phyloP scores from a whole-genome alignment of 2,797 vertebrate genomes.

The Amniataba percoides region DNA sequence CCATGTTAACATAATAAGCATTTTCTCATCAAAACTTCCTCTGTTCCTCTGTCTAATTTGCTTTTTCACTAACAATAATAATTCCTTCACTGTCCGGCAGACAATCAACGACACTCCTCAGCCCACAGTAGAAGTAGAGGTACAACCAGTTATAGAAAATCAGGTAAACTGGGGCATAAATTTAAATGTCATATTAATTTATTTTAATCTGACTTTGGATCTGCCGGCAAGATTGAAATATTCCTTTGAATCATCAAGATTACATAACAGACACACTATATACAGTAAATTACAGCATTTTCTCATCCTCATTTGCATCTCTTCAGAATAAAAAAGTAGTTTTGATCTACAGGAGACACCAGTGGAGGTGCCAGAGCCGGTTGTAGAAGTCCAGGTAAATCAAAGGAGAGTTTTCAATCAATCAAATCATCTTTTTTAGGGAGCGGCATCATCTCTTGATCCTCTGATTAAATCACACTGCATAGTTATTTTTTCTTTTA shows the following conservation, averaged over 20 bases:
- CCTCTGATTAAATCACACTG: slow-evolving; percentile 18
- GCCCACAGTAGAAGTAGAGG: slow-evolving; percentile 48
- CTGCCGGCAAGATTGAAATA: not conserved
- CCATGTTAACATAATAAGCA: slow-evolving; percentile 30
- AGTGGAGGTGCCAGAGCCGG: slow-evolving; percentile 43
- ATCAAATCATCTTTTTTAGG: slow-evolving; percentile 11
- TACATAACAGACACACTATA: slow-evolving; percentile 1
- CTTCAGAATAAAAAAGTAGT: slow-evolving; percentile 45
- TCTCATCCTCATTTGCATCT: slow-evolving; percentile 16
- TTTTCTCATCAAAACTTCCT: not conserved
- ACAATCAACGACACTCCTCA: slow-evolving; percentile 42
- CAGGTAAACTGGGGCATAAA: slow-evolving; percentile 57
- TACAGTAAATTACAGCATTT: slow-evolving; percentile 8
- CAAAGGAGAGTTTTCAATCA: slow-evolving; percentile 14
- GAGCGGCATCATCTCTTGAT: slow-evolving; percentile 8
- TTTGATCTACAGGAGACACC: slow-evolving; percentile 69
- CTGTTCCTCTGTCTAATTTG: not conserved
- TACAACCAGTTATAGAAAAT: slow-evolving; percentile 47
- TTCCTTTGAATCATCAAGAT: not conserved
- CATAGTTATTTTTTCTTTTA: slow-evolving; percentile 2
- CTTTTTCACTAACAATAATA: slow-evolving; percentile 46
- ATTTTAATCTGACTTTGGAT: not conserved
- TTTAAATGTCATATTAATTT: not conserved
- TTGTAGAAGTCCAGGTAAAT: slow-evolving; percentile 75
- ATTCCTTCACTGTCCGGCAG: slow-evolving; percentile 64